Percentiles rank a stretch among this genome's conserved stretches.
Evolutionary conservation across 1,140 invertebrate genomes (phyloP).

Genomic region (Cydia pomonella): DNA sequence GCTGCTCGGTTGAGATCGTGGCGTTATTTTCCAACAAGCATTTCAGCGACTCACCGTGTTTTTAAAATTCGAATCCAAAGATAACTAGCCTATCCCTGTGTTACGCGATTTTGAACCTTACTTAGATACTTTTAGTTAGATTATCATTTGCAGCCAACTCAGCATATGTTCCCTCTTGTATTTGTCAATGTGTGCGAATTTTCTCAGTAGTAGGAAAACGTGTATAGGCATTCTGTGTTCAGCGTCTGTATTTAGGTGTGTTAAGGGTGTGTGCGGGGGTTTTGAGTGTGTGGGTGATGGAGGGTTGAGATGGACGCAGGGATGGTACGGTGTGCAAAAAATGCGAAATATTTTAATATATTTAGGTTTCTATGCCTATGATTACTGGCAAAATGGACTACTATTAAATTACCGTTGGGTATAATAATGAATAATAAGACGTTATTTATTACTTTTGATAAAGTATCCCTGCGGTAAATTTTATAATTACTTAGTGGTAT

Average conservation of each 20-base stretch:
- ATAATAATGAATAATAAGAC: too few relatives aligned
- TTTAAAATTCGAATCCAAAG: not conserved
- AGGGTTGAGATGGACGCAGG: conserved; percentile 67
- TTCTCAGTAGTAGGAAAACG: conserved; percentile 41
- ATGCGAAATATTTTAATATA: not conserved
- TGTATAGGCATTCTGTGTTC: conserved; percentile 37
- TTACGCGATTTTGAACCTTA: not conserved
- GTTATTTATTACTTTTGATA: too few relatives aligned
- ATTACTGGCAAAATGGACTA: too few relatives aligned
- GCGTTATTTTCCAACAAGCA: not conserved
- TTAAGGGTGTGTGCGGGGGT: conserved; percentile 29
- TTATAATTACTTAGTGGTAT: too few relatives aligned
- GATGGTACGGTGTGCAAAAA: conserved; percentile 56
- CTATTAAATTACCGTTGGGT: too few relatives aligned
- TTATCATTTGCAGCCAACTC: not conserved
- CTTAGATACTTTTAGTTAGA: not conserved
- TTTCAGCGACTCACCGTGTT: not conserved
- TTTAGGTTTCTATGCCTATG: too few relatives aligned
- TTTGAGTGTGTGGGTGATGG: conserved; percentile 49
- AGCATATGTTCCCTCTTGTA: not conserved
- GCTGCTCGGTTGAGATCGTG: not conserved
- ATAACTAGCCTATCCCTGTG: too few relatives aligned
- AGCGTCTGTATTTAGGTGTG: conserved; percentile 36
- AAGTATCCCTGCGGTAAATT: too few relatives aligned
- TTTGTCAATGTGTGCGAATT: conserved; percentile 37